These are phyloP conservation scores for Falco novaeseelandiae DNA, from an alignment of 2,797 vertebrate species.

Conservation along the genomic window DNA sequence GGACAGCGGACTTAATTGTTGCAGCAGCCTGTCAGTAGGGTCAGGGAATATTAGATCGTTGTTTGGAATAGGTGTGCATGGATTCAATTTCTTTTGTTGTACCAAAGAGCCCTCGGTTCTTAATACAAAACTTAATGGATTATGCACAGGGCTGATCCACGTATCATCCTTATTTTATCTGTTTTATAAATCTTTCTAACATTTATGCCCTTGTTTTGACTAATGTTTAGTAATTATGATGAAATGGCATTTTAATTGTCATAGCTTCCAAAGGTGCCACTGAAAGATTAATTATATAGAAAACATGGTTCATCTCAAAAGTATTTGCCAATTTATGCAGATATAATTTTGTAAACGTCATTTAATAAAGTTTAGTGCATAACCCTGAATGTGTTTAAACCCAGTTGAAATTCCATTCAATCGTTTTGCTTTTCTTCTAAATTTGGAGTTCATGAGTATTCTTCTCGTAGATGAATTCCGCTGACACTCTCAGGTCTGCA, in stretches of 20 bases:
- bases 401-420: not conserved
- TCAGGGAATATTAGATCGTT: not conserved
- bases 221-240: not conserved
- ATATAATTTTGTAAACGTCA: not conserved
- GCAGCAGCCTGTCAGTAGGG: not conserved
- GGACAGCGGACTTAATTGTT: not conserved
- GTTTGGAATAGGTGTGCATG: not conserved
- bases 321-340: not conserved
- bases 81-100: not conserved
- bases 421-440: not conserved
- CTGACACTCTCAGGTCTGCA: not conserved
- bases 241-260: constrained; percentile 12
- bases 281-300: not conserved
- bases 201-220: not conserved
- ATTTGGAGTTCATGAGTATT: not conserved
- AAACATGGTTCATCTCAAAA: not conserved
- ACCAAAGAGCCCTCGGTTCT: not conserved
- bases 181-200: not conserved
- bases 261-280: not conserved
- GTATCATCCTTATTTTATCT: not conserved
- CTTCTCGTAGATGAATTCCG: not conserved
- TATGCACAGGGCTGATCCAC: not conserved
- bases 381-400: not conserved
- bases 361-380: not conserved
- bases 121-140: not conserved